A percentile compares a stretch with the other conserved stretches of the same genome.
phyloP scores from a whole-genome alignment of 2,113 vertebrate genomes.

The Thunnus maccoyii region DNA sequence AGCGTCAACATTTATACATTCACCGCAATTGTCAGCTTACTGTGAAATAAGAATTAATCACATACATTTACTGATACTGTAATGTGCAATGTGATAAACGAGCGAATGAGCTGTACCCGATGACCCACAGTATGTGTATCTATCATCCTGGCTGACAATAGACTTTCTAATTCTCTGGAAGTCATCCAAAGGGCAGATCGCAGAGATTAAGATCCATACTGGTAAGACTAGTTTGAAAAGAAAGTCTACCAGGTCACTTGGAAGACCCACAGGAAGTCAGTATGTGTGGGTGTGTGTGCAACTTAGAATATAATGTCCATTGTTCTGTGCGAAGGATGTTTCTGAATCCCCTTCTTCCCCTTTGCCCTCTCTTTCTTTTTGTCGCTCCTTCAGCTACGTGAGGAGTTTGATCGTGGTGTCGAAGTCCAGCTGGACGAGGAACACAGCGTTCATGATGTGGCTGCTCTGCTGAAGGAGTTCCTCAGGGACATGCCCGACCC shows the following conservation, averaged over 20 bases:
- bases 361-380: not conserved
- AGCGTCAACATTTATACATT: constrained; percentile 19
- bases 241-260: constrained; percentile 13
- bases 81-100: not conserved
- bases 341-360: constrained; percentile 36
- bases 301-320: constrained; percentile 34
- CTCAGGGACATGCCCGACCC: constrained; percentile 97
- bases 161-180: constrained; percentile 16
- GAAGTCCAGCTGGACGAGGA: constrained; percentile 93
- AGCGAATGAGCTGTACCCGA: not conserved
- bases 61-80: not conserved
- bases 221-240: constrained; percentile 32
- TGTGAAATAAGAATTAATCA: not conserved
- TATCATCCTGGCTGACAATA: not conserved
- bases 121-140: not conserved
- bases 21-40: not conserved
- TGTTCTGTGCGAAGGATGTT: constrained; percentile 52
- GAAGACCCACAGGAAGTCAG: constrained; percentile 33
- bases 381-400: constrained; percentile 87
- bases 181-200: constrained; percentile 44
- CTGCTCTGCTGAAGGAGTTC: constrained; percentile 95
- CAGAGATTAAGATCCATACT: constrained; percentile 18
- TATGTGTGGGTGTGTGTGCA: constrained; percentile 19
- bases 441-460: constrained; percentile 95
- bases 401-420: constrained; percentile 94